These are phyloP conservation scores for Vimba vimba DNA, from an alignment of 2,113 vertebrate species.

Conservation along the genomic window DNA sequence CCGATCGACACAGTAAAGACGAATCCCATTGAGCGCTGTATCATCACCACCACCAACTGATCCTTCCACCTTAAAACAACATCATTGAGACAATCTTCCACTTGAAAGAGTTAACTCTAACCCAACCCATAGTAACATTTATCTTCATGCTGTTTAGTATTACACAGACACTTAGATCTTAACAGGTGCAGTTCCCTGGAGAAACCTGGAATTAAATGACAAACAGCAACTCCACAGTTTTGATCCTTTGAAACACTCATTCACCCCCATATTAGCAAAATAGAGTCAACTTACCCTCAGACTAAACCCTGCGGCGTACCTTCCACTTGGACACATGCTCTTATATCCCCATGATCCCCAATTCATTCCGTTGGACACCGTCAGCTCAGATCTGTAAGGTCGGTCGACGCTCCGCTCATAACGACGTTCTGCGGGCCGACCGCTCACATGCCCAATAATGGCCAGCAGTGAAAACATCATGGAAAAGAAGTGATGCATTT, in stretches of 20 bases:
- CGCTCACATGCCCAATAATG: not conserved
- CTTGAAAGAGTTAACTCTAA: not conserved
- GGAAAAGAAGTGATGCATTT: not conserved
- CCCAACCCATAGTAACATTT: too few species aligned
- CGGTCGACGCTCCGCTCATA: too few species aligned
- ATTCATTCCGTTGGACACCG: conserved; percentile 23
- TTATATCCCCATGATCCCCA: not conserved
- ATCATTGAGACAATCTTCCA: not conserved
- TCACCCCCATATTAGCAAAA: too few species aligned
- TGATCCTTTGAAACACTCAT: too few species aligned
- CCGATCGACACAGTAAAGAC: conserved; percentile 43
- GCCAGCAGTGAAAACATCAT: too few species aligned
- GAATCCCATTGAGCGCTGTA: conserved; percentile 53
- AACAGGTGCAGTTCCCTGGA: not conserved
- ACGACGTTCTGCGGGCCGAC: not conserved
- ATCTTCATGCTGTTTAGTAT: too few species aligned
- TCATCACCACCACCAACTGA: conserved; percentile 15
- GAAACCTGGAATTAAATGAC: too few species aligned
- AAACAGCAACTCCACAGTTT: too few species aligned
- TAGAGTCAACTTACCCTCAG: conserved; percentile 21
- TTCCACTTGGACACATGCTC: not conserved
- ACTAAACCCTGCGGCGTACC: conserved; percentile 39
- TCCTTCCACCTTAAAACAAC: not conserved
- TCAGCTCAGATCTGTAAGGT: not conserved
- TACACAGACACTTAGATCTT: too few species aligned